These are phyloP conservation scores for Macrosteles quadrilineatus DNA, from an alignment of 1,140 invertebrate species.

Conservation along the genomic window DNA sequence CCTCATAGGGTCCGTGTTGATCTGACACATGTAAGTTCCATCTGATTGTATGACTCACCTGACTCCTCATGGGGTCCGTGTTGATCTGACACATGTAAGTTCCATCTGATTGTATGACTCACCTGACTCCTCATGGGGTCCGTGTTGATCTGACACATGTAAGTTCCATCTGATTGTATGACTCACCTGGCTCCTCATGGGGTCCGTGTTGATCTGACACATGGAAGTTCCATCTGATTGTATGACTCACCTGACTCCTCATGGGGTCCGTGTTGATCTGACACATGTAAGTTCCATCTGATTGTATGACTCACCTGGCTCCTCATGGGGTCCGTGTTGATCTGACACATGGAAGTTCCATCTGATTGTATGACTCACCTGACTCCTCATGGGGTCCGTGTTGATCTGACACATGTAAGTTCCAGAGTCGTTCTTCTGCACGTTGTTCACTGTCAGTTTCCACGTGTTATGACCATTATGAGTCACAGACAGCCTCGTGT, in stretches of 20 bases:
- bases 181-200: conserved; percentile 81
- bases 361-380: conserved; percentile 60
- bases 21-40: conserved; percentile 88
- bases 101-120: not conserved
- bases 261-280: conserved; percentile 91
- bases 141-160: conserved; percentile 92
- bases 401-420: conserved; percentile 93
- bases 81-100: no score
- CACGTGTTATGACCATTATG: conserved; percentile 91
- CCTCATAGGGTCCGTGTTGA: conserved; percentile 89
- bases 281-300: conserved; percentile 87
- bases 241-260: conserved; percentile 72
- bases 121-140: conserved; percentile 89
- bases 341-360: no score
- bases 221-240: conserved; percentile 78
- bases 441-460: conserved; percentile 85
- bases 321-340: conserved; percentile 65
- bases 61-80: no score
- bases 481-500: conserved; percentile 78
- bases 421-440: conserved; percentile 84
- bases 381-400: conserved; percentile 86
- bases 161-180: conserved; percentile 59
- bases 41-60: no score
- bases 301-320: conserved; percentile 66
- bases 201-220: conserved; percentile 91